Conservation (phyloP, 2,113 vertebrate species). For the Syrmaticus mikado region DNA sequence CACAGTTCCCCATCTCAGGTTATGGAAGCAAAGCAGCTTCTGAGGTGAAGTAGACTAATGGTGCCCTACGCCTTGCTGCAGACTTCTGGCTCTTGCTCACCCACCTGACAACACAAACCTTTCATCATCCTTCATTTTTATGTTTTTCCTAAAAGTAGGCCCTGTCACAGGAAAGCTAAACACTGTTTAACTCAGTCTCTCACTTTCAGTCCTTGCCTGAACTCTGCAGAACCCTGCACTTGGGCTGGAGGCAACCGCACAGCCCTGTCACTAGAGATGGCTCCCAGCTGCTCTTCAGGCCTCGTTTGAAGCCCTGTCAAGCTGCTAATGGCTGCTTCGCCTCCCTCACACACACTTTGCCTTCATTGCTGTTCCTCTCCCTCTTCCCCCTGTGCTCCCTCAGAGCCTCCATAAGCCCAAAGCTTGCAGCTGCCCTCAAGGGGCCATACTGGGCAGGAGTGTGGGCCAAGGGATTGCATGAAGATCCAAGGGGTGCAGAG, state of each 20-base stretch:
- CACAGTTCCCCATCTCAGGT: not conserved
- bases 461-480: too few relatives aligned
- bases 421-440: not conserved
- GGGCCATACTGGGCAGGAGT: not conserved
- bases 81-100: not conserved
- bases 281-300: not conserved
- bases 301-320: not conserved
- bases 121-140: not conserved
- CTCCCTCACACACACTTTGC: not conserved
- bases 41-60: fast-evolving
- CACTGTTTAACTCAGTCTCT: not conserved
- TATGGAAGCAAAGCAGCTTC: not conserved
- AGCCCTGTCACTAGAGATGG: not conserved
- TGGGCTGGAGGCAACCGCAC: fast-evolving
- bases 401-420: not conserved
- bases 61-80: not conserved
- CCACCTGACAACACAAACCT: fast-evolving
- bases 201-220: not conserved
- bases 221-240: not conserved
- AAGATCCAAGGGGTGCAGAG: too few relatives aligned
- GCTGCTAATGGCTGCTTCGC: not conserved
- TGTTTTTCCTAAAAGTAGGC: not conserved
- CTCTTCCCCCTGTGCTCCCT: not conserved
- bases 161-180: not conserved
- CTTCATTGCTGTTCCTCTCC: too few relatives aligned